These are phyloP conservation scores for Erebia ligea DNA, from an alignment of 2,888 invertebrate species.

Conservation along the genomic window DNA sequence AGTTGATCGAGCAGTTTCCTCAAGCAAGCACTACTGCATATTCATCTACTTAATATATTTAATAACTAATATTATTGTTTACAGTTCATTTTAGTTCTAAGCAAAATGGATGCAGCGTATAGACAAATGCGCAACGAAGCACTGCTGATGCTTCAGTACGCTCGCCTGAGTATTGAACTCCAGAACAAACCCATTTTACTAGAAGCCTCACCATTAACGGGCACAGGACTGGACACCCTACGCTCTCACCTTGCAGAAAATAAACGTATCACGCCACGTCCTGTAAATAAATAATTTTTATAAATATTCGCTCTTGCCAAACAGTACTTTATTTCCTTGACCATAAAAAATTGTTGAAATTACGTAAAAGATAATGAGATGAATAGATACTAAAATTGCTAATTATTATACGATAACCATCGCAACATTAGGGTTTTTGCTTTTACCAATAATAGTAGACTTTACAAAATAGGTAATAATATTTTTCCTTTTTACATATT, in stretches of 20 bases:
- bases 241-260: slow-evolving; percentile 63
- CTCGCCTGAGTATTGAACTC: slow-evolving; percentile 87
- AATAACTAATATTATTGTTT: slow-evolving; percentile 41
- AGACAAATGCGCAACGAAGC: slow-evolving; percentile 94
- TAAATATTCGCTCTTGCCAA: slow-evolving; percentile 27
- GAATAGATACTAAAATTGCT: slow-evolving; percentile 34
- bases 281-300: slow-evolving; percentile 15
- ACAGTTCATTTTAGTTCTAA: slow-evolving; percentile 87
- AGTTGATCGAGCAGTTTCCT: too few species aligned
- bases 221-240: slow-evolving; percentile 87
- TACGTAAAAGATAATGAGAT: slow-evolving; percentile 40
- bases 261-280: slow-evolving; percentile 43
- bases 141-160: slow-evolving; percentile 90
- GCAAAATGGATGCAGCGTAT: slow-evolving; percentile 94
- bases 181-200: slow-evolving; percentile 86
- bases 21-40: too few species aligned
- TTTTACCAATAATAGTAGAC: neutral
- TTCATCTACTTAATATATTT: neutral
- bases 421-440: neutral
- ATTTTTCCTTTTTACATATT: too few species aligned
- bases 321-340: slow-evolving; percentile 37
- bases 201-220: slow-evolving; percentile 89
- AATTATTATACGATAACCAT: slow-evolving; percentile 34
- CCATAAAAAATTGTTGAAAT: slow-evolving; percentile 32
- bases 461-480: too few species aligned